Evolutionary conservation across 2,113 vertebrate genomes (phyloP).

Genomic region (Mormyrus iriodes): DNA sequence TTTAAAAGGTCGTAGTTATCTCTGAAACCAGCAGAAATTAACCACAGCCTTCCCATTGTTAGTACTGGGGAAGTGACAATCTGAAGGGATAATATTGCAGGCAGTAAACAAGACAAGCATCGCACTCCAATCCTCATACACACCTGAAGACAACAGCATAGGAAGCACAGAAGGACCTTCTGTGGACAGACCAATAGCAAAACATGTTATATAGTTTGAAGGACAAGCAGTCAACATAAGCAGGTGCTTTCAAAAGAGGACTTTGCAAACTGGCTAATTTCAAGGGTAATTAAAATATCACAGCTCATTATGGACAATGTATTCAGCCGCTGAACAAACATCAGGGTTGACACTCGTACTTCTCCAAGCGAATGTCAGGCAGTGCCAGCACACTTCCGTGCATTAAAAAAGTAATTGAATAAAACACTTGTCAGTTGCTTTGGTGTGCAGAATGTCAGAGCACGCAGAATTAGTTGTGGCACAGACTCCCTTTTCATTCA

Average conservation of each 20-base stretch:
- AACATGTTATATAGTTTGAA: background rate
- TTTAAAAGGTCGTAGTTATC: constrained; percentile 44
- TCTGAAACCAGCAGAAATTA: constrained; percentile 64
- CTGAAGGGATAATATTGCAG: background rate
- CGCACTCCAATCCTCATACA: background rate
- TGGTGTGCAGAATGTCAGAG: background rate
- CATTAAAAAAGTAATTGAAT: background rate
- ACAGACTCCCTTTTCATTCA: background rate
- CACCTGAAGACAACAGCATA: background rate
- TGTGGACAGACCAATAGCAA: background rate
- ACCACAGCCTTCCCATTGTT: background rate
- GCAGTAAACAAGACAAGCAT: background rate
- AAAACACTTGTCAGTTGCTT: background rate
- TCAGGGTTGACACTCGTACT: background rate
- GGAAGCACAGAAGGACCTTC: background rate
- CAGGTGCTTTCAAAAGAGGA: background rate
- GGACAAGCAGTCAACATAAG: background rate
- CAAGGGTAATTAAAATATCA: background rate
- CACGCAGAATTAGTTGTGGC: background rate
- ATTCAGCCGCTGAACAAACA: background rate
- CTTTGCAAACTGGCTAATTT: background rate
- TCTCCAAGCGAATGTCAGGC: background rate
- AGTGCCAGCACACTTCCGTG: background rate
- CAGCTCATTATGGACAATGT: background rate
- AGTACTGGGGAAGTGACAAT: background rate